Evolutionary conservation across 2,888 invertebrate genomes (phyloP).

Genomic region (Euphydryas editha): DNA sequence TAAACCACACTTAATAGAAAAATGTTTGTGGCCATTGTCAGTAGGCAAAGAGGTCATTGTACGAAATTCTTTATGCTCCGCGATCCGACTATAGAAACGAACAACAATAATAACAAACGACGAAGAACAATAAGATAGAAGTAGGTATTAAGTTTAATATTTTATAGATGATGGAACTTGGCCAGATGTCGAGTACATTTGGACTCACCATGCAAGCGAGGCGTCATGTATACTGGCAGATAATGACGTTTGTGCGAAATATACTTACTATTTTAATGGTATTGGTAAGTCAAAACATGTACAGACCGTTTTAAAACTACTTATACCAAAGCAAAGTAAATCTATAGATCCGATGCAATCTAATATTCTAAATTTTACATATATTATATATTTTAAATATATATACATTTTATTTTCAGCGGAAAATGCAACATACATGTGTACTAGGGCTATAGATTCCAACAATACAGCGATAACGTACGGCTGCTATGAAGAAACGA

Average conservation of each 20-base stretch:
- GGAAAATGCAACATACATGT: constrained; percentile 88
- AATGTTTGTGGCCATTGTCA: no score
- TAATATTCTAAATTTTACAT: background rate
- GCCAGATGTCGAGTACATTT: constrained; percentile 85
- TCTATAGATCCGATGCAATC: no score
- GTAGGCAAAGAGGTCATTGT: no score
- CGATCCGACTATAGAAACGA: no score
- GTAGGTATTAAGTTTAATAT: background rate
- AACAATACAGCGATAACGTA: constrained; percentile 73
- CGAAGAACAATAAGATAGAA: no score
- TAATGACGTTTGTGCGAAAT: constrained; percentile 86
- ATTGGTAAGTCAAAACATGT: constrained; percentile 71
- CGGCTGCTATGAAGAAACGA: constrained; percentile 84
- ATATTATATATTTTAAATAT: background rate
- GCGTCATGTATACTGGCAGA: constrained; percentile 83
- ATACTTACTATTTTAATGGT: constrained; percentile 85
- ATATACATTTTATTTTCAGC: constrained; percentile 63
- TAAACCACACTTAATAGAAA: no score
- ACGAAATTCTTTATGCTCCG: no score
- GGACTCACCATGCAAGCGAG: constrained; percentile 76
- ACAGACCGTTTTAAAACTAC: no score
- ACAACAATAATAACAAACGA: no score
- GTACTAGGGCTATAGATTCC: constrained; percentile 83
- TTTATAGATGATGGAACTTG: constrained; percentile 83
- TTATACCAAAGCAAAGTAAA: no score